These are phyloP conservation scores for Myotis planiceps DNA, from an alignment of 2,797 vertebrate genomes.

Conservation along the genomic window DNA sequence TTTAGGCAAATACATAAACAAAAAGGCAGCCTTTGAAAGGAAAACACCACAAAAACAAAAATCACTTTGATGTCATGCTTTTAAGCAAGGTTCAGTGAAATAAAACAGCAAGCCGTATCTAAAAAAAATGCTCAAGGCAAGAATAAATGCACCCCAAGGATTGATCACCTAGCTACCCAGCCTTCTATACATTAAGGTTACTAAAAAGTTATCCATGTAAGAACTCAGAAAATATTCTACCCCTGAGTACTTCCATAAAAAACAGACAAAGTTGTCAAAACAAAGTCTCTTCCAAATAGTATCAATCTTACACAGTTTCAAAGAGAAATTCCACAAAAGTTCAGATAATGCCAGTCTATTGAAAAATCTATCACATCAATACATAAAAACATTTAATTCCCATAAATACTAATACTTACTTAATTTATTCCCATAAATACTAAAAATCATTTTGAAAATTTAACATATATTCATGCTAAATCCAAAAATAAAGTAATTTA, in stretches of 20 bases:
- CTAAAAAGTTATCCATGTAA: background rate
- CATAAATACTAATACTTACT: background rate
- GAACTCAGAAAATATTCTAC: background rate
- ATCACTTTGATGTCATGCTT: background rate
- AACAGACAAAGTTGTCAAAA: background rate
- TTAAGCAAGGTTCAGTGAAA: background rate
- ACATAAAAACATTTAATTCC: background rate
- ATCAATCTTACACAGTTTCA: background rate
- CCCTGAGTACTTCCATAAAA: background rate
- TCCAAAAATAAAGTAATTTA: background rate
- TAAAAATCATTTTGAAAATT: background rate
- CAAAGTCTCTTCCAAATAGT: background rate
- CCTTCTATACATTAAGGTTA: background rate
- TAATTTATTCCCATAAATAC: background rate
- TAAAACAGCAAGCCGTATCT: background rate
- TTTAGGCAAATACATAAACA: background rate
- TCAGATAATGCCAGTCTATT: background rate
- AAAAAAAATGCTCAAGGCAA: background rate
- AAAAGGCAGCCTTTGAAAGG: background rate
- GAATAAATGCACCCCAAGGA: background rate
- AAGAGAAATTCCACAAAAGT: background rate
- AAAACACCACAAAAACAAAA: background rate
- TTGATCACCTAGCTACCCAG: background rate
- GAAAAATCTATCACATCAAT: background rate
- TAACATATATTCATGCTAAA: background rate